Conservation (phyloP, 2,888 invertebrate genomes). For the Metacarcinus magister region DNA sequence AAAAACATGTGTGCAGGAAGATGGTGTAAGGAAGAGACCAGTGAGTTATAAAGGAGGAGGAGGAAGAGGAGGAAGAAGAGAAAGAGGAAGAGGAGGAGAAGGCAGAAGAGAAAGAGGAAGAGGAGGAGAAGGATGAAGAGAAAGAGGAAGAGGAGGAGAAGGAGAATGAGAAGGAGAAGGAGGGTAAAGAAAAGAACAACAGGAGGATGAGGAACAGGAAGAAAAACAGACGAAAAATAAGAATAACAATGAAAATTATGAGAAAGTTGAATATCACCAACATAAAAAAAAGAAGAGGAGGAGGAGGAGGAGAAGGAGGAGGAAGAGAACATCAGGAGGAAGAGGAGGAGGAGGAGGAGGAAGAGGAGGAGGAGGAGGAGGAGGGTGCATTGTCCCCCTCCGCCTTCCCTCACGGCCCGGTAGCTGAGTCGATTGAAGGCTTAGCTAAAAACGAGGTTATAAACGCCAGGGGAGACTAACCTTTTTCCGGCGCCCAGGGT, state of each 20-base stretch:
- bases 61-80: not conserved
- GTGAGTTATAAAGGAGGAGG: not conserved
- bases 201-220: too few species aligned
- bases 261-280: too few species aligned
- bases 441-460: not conserved
- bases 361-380: not conserved
- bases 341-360: not conserved
- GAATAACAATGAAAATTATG: too few species aligned
- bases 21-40: not conserved
- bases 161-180: too few species aligned
- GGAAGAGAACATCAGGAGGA: too few species aligned
- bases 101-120: not conserved
- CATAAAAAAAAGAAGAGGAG: too few species aligned
- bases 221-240: too few species aligned
- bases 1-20: not conserved
- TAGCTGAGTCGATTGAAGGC: constrained; percentile 18
- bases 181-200: too few species aligned
- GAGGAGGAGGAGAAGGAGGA: too few species aligned
- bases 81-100: not conserved
- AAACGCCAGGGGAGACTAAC: not conserved
- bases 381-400: not conserved
- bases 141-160: not conserved
- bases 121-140: not conserved
- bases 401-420: not conserved
- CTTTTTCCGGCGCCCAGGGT: constrained; percentile 14